Base-by-base conservation (phyloP, 2,888 invertebrate species). In the Drosophila lutescens region DNA sequence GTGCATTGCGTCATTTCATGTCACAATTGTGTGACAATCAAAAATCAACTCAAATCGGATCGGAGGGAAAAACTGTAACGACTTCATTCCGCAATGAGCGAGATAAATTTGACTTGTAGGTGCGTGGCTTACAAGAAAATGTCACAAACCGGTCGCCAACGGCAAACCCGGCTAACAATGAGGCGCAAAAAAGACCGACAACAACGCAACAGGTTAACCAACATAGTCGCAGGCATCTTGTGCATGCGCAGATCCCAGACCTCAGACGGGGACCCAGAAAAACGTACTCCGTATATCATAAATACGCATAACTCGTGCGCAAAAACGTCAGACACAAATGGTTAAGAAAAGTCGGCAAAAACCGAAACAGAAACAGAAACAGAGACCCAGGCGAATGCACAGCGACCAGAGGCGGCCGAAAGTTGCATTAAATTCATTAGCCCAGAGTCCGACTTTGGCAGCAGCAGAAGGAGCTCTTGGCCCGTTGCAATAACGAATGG, bases 281-380 rank as follows among this genome's bases (percentile, higher is more conserved):
- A 57, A 43, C 65, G 63, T 23, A 59, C 58, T 72, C 76, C 76
- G 84, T 87, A 88, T 86, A 86, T 86, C 89, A 86, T 89, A 86
- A 86, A 86, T 88, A 86, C 86, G 86, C 89, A 86, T 89, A 86
- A 89, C 89, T 86, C 89, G 89, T 79, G 86, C 78, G 83, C 89
- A 87, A 86, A 86, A 86, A 89, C 83, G 89, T 85, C 78, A 78
- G 80, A 79, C 88, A 79, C 86, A 89, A 72, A 89, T 79, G 86
- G 89, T 68, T 85, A 79, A 80, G 73, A 47, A 69, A 72, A 70
- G 53, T 32, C 47, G 20, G 60, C 60, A 71, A 69, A 69, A 68
- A 40, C 12, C 15, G 7, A 41, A 41, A 50, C 49, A 32, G 30
- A 38, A 20, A 44, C 49, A 38, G 30, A 38, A 58, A 50, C 49